phyloP scores from a whole-genome alignment of 2,113 vertebrate species.

The Lota lota region DNA sequence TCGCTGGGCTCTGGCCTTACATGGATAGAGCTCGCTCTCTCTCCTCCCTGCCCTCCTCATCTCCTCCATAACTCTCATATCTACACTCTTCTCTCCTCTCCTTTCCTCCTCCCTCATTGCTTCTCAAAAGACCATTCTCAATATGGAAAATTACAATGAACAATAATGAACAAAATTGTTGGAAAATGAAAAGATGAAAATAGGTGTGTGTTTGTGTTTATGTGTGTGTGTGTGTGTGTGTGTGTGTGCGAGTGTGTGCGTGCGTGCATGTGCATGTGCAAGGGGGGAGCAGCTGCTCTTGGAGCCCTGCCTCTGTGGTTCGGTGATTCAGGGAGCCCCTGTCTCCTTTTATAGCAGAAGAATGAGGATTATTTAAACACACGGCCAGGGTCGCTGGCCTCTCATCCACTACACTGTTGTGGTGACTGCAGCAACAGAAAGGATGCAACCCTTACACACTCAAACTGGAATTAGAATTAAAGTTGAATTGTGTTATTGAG shows the following conservation, averaged over 20 bases:
- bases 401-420: constrained; percentile 51
- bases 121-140: no score
- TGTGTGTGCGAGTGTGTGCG: neutral
- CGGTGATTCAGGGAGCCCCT: constrained; percentile 74
- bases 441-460: neutral
- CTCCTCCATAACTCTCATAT: constrained; percentile 31
- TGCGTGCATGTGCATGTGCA: constrained; percentile 25
- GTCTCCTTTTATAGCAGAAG: constrained; percentile 95
- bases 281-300: constrained; percentile 64
- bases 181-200: neutral
- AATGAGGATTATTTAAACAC: constrained; percentile 82
- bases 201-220: neutral
- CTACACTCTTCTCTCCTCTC: constrained; percentile 16
- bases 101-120: neutral
- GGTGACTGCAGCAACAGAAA: constrained; percentile 41
- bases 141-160: neutral
- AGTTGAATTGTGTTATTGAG: constrained; percentile 20
- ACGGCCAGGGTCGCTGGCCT: constrained; percentile 60
- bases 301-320: constrained; percentile 70
- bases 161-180: no score
- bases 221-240: constrained; percentile 3
- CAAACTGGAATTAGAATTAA: neutral
- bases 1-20: constrained; percentile 64
- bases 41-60: constrained; percentile 14
- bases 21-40: constrained; percentile 56